Base-by-base conservation (phyloP, 2,888 invertebrate genomes). In the Rhogogaster chlorosoma region DNA sequence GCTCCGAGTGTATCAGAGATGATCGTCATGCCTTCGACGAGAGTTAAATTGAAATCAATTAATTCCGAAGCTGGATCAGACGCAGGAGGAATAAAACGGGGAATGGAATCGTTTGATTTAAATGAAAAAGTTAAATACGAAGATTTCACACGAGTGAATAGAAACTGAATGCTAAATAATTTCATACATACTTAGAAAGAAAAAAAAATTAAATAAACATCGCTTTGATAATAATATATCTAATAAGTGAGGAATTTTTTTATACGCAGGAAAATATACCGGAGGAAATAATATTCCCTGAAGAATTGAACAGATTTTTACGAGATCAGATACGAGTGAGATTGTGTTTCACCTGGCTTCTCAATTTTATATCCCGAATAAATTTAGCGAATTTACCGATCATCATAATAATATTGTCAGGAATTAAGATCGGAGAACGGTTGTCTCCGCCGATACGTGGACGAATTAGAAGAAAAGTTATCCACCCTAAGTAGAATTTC, bases 291-390 rank as follows among this genome's bases (percentile, higher is more conserved):
- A 89, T 95, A 61, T 95, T 95, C 90, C 95, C 96, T 0, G 94
- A 95, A 61, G 95, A 96, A 90, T 89, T 96, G n/a, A 96, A 96
- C 91, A 93, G 94, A 49, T 95, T 95, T 92, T 92, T 96, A 80
- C 94, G 95, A 87, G 94, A 95, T 86, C 95, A 95, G 89, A 93
- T 96, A 57, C 94, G 95, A 93, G 96, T 96, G 57, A 78, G 78
- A 53, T n/a, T 6, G 7, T n/a, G n/a, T n/a, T n/a, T n/a, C 18
- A 18, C 18, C 5, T 53, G 7, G 7, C n/a, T n/a, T 53, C 7
- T 53, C 5, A 5, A 49, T 49, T 18, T 49, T 49, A 49, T 49
- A 49, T 49, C n/a, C n/a, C 4, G 49, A n/a, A 49, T 49, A 22
- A 61, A 61, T 61, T 61, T 10, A 61, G 2, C 1, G 7, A n/a